These are phyloP conservation scores for Murina feae DNA, from an alignment of 2,113 vertebrate species.

Conservation along the genomic window DNA sequence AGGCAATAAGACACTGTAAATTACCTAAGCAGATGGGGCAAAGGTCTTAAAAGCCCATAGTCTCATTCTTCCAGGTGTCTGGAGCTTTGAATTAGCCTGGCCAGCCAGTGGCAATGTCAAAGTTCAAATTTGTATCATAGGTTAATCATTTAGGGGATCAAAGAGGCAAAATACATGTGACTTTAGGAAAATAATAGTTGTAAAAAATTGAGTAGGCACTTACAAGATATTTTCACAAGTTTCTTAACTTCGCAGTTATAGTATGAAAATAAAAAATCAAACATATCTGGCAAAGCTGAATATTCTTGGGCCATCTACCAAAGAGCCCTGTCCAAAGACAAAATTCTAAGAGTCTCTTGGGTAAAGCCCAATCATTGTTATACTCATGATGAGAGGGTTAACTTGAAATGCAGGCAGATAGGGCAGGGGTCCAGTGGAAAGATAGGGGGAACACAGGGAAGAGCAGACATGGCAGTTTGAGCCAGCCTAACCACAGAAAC, in stretches of 20 bases:
- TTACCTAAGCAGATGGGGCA: conserved; percentile 78
- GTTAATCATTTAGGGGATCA: conserved; percentile 62
- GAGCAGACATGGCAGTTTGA: too few relatives aligned
- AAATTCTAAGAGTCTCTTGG: conserved; percentile 83
- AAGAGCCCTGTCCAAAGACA: conserved; percentile 81
- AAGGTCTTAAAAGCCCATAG: conserved; percentile 62
- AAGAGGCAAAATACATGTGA: conserved; percentile 74
- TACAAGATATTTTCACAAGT: conserved; percentile 47
- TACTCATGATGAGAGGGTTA: conserved; percentile 60
- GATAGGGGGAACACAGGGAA: too few relatives aligned
- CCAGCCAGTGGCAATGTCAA: conserved; percentile 77
- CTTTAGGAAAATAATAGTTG: conserved; percentile 76
- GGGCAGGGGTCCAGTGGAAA: too few relatives aligned
- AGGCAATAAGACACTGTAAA: conserved; percentile 66
- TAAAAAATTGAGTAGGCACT: conserved; percentile 78
- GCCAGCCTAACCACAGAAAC: too few relatives aligned
- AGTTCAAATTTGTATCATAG: conserved; percentile 5
- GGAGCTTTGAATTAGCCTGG: conserved; percentile 79
- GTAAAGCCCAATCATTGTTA: conserved; percentile 83
- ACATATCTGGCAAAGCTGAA: conserved; percentile 84
- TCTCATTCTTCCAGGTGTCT: conserved; percentile 75
- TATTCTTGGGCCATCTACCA: conserved; percentile 80
- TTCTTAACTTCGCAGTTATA: conserved; percentile 78
- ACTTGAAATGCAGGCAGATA: too few relatives aligned
- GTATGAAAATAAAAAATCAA: conserved; percentile 77